Evolutionary conservation across 2,113 vertebrate genomes (phyloP).

Genomic region (Hipposideros armiger): DNA sequence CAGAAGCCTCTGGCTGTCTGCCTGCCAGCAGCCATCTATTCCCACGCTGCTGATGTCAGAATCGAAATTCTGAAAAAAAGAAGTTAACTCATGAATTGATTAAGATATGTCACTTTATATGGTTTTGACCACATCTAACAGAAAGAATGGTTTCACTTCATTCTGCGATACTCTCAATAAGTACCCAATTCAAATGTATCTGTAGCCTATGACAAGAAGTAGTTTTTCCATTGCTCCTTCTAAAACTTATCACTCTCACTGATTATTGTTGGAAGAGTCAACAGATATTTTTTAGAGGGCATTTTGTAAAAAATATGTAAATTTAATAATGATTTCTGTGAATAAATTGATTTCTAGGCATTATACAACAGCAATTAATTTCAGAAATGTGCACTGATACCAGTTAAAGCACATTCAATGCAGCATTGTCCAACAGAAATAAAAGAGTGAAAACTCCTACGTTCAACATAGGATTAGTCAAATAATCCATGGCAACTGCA

Average conservation of each 20-base stretch:
- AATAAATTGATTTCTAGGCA: not conserved
- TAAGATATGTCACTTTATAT: not conserved
- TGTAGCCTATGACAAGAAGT: not conserved
- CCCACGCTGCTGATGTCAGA: slow-evolving; percentile 93
- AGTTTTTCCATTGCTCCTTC: not conserved
- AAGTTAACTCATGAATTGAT: slow-evolving; percentile 57
- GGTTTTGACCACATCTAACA: not conserved
- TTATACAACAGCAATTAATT: not conserved
- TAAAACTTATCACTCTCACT: not conserved
- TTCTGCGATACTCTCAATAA: slow-evolving; percentile 43
- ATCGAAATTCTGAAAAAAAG: slow-evolving; percentile 90
- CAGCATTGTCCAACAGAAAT: not conserved
- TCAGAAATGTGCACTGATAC: not conserved
- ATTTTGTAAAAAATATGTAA: slow-evolving; percentile 35
- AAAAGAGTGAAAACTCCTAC: not conserved
- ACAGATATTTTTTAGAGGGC: not conserved
- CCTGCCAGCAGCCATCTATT: slow-evolving; percentile 93
- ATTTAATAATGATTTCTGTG: slow-evolving; percentile 4
- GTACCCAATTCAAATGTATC: slow-evolving; percentile 32
- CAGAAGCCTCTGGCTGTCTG: slow-evolving; percentile 92
- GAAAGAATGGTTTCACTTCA: slow-evolving; percentile 33
- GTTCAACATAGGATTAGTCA: not conserved
- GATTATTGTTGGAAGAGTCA: not conserved
- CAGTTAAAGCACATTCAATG: not conserved
- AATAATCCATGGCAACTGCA: not conserved